Percentiles rank a stretch among this genome's conserved stretches.
phyloP scores from a whole-genome alignment of 2,113 vertebrate species.

The Numida meleagris region DNA sequence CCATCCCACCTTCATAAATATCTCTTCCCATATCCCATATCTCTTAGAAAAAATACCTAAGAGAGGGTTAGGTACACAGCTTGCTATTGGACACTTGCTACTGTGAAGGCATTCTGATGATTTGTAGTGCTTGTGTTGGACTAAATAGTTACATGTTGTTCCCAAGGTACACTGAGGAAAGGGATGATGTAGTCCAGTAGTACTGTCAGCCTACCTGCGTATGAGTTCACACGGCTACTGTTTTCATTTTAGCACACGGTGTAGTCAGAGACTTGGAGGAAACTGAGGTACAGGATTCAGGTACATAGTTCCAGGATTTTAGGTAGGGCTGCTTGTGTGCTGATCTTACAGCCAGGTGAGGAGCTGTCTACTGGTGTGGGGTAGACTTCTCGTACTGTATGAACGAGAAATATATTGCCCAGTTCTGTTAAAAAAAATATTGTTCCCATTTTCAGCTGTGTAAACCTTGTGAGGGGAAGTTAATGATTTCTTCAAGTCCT shows the following conservation, averaged over 20 bases:
- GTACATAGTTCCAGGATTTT: neutral
- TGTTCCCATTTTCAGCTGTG: neutral
- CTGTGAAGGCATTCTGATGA: neutral
- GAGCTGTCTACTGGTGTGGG: neutral
- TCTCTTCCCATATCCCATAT: neutral
- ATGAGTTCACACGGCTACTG: rapidly evolving
- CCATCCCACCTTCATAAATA: neutral
- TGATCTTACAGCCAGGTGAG: neutral
- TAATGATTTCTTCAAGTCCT: neutral
- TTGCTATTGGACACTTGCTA: neutral
- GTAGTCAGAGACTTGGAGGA: neutral
- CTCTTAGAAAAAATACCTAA: neutral
- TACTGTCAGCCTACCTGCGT: neutral
- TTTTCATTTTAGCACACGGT: neutral
- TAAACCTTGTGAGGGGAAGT: neutral
- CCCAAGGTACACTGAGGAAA: neutral
- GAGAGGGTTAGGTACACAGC: neutral
- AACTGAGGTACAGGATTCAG: neutral
- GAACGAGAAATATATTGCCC: neutral
- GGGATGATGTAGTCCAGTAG: neutral
- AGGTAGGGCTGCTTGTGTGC: neutral
- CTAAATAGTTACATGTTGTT: rapidly evolving
- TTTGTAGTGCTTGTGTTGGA: neutral
- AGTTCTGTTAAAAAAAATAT: neutral
- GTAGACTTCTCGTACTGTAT: neutral